Conservation (phyloP, 2,797 vertebrate species). For the Taeniopygia guttata region DNA sequence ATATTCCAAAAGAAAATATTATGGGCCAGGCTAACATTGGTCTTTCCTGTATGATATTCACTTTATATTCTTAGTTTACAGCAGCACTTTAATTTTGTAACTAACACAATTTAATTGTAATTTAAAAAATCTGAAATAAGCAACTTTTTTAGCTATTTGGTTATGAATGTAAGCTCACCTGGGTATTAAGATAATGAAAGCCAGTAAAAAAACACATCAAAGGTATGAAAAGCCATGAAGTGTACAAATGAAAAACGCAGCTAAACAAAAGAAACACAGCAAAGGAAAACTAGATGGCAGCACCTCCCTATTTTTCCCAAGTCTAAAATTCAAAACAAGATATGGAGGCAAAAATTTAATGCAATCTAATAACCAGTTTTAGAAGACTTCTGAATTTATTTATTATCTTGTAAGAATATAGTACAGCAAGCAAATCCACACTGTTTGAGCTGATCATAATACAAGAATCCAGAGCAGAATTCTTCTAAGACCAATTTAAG, state of each 20-base stretch:
- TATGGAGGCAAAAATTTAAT: not conserved
- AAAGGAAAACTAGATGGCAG: conserved; percentile 68
- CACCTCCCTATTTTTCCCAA: conserved; percentile 50
- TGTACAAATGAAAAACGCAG: not conserved
- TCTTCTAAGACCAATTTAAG: not conserved
- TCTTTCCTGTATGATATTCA: not conserved
- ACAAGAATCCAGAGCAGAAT: not conserved
- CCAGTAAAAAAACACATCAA: not conserved
- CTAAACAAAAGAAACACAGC: conserved; percentile 4
- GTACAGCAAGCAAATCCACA: not conserved
- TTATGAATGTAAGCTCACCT: not conserved
- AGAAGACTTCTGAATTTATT: not conserved
- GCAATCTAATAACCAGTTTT: not conserved
- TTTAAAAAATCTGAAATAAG: not conserved
- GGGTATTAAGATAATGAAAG: not conserved
- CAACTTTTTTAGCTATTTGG: not conserved
- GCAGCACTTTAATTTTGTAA: not conserved
- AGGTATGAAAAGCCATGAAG: not conserved
- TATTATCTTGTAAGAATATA: not conserved
- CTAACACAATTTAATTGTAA: not conserved
- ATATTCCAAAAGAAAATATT: not conserved
- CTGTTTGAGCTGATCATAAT: not conserved
- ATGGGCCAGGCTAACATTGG: not conserved
- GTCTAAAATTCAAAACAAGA: not conserved
- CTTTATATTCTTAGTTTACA: not conserved